A percentile compares a stretch with the other conserved stretches of the same genome.
These are phyloP conservation scores for Pristiophorus japonicus DNA, from an alignment of 2,113 vertebrate species.

Conservation along the genomic window DNA sequence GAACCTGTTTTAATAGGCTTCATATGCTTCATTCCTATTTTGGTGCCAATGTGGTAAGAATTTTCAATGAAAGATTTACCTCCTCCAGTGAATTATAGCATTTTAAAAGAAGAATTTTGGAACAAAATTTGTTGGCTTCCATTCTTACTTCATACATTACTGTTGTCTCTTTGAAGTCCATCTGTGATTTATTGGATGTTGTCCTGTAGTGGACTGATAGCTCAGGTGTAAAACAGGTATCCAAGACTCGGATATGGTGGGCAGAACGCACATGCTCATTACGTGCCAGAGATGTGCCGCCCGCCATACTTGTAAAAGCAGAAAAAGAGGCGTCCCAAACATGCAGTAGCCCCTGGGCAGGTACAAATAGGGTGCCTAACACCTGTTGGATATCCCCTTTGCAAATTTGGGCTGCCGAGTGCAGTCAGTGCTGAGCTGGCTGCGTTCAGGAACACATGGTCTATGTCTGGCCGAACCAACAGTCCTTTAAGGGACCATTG, in stretches of 20 bases:
- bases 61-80: conserved; percentile 1
- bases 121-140: background rate
- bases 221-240: background rate
- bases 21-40: background rate
- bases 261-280: background rate
- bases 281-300: background rate
- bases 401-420: background rate
- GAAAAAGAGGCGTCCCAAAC: background rate
- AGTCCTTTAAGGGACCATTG: background rate
- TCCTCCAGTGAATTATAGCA: background rate
- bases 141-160: background rate
- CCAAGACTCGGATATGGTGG: background rate
- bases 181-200: background rate
- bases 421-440: too few species aligned
- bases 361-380: background rate
- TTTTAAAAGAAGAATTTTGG: conserved; percentile 1
- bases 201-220: background rate
- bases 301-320: background rate
- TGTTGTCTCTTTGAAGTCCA: background rate
- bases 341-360: background rate
- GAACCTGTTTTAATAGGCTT: background rate
- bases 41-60: background rate
- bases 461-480: background rate
- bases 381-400: background rate
- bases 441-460: background rate